A percentile compares a stretch with the other conserved stretches of the same genome.
Conservation (phyloP, 30 jellyfish, hydroid and myxozoan species). For the Aurelia aurita region DNA sequence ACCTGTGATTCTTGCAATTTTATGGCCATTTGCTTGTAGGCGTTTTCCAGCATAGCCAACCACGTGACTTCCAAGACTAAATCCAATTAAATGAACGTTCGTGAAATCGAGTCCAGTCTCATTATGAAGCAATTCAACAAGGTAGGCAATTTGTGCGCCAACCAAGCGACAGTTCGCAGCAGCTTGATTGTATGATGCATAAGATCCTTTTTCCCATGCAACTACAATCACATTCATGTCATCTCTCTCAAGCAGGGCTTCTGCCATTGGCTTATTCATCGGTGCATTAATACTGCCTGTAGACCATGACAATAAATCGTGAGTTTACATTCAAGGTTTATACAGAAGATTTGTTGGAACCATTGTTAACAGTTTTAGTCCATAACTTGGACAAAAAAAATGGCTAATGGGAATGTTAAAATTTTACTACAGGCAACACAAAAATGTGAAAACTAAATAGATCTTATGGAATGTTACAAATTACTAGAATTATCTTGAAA, state of each 20-base stretch:
- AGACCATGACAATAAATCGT: neutral
- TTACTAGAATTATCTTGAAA: too few relatives aligned
- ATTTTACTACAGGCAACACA: too few relatives aligned
- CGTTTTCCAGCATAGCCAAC: slow-evolving; percentile 79
- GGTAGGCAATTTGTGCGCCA: slow-evolving; percentile 80
- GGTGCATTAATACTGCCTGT: slow-evolving; percentile 39
- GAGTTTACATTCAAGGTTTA: neutral
- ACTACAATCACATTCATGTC: slow-evolving; percentile 76
- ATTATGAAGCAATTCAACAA: slow-evolving; percentile 49
- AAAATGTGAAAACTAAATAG: too few relatives aligned
- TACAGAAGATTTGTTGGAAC: too few relatives aligned
- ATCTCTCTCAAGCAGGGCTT: slow-evolving; percentile 55
- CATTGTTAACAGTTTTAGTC: too few relatives aligned
- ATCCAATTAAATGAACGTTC: slow-evolving; percentile 67
- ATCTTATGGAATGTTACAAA: too few relatives aligned
- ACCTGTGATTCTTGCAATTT: slow-evolving; percentile 79
- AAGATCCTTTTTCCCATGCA: slow-evolving; percentile 90
- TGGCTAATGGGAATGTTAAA: too few relatives aligned
- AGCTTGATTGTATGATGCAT: slow-evolving; percentile 75
- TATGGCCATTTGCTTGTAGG: slow-evolving; percentile 41
- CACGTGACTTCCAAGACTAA: slow-evolving; percentile 81
- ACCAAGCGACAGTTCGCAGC: slow-evolving; percentile 85
- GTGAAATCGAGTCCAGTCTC: slow-evolving; percentile 62
- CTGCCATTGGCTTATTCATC: slow-evolving; percentile 47
- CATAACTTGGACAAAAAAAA: too few relatives aligned